These are phyloP conservation scores for Brachypteracias leptosomus DNA, from an alignment of 2,113 vertebrate genomes.

Conservation along the genomic window DNA sequence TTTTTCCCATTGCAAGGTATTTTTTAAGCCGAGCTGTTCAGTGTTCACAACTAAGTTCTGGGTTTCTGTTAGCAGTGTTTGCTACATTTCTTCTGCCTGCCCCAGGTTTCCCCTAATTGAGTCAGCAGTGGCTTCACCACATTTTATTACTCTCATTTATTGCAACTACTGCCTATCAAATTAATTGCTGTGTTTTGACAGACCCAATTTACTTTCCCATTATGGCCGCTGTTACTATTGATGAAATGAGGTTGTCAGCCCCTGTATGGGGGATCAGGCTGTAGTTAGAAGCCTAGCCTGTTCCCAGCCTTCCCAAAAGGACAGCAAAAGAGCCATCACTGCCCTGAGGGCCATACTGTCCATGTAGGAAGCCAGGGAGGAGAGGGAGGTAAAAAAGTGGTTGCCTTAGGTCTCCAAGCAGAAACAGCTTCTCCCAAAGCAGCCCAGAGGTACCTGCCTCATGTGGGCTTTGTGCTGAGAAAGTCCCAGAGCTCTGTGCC, in stretches of 20 bases:
- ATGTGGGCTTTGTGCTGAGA: not conserved
- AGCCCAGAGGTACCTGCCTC: not conserved
- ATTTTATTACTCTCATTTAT: slow-evolving; percentile 45
- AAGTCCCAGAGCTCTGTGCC: not conserved
- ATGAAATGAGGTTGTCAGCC: not conserved
- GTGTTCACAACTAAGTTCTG: not conserved
- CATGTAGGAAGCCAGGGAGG: not conserved
- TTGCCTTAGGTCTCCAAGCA: not conserved
- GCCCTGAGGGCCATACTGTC: not conserved
- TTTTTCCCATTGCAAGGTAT: not conserved
- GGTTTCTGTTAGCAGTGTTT: not conserved
- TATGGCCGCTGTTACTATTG: not conserved
- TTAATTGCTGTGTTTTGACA: slow-evolving; percentile 61
- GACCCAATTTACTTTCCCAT: slow-evolving; percentile 23
- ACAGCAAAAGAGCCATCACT: not conserved
- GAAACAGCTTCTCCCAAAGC: not conserved
- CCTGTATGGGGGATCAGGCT: not conserved
- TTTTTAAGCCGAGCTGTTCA: not conserved
- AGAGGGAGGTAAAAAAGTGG: not conserved
- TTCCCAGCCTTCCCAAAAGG: not conserved
- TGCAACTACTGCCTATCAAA: slow-evolving; percentile 12
- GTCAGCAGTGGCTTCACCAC: slow-evolving; percentile 6
- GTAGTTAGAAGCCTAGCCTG: not conserved
- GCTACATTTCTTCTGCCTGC: not conserved
- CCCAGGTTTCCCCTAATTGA: slow-evolving; percentile 30